These are phyloP conservation scores for Steinernema hermaphroditum DNA, from an alignment of 2,888 invertebrate species.

Conservation along the genomic window DNA sequence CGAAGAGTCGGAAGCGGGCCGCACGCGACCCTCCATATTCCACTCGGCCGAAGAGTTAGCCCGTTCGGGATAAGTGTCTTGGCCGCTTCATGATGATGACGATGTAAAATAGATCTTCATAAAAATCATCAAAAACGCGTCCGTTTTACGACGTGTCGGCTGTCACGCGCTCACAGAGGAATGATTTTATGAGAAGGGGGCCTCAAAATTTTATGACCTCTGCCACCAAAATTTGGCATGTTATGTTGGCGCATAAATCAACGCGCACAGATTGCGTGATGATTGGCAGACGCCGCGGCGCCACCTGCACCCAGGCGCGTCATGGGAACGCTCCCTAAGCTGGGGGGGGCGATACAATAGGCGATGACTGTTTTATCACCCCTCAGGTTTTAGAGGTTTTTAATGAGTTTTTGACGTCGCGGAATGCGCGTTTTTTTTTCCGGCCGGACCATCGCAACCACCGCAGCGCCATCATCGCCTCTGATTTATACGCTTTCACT, in stretches of 20 bases:
- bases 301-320: background rate
- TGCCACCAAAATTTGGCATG: background rate
- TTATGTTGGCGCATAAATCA: constrained; percentile 12
- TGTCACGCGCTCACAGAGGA: background rate
- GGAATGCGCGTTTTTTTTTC: background rate
- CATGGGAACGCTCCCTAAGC: background rate
- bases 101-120: constrained; percentile 11
- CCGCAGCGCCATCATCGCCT: constrained; percentile 3
- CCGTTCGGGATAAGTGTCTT: background rate
- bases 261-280: background rate
- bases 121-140: background rate
- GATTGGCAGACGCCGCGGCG: background rate
- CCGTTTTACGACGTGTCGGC: background rate
- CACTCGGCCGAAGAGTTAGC: constrained; percentile 10
- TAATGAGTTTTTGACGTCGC: background rate
- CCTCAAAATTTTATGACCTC: constrained; percentile 8
- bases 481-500: constrained; percentile 25
- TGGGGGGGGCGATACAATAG: background rate
- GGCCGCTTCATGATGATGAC: background rate
- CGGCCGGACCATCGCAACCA: background rate
- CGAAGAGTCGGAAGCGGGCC: background rate
- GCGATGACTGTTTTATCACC: constrained; percentile 1
- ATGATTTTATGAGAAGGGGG: background rate
- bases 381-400: background rate
- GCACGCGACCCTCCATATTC: background rate